Percentiles rank a stretch among this genome's conserved stretches.
Evolutionary conservation across 2,888 invertebrate genomes (phyloP).

Genomic region (Athrips mouffetella): DNA sequence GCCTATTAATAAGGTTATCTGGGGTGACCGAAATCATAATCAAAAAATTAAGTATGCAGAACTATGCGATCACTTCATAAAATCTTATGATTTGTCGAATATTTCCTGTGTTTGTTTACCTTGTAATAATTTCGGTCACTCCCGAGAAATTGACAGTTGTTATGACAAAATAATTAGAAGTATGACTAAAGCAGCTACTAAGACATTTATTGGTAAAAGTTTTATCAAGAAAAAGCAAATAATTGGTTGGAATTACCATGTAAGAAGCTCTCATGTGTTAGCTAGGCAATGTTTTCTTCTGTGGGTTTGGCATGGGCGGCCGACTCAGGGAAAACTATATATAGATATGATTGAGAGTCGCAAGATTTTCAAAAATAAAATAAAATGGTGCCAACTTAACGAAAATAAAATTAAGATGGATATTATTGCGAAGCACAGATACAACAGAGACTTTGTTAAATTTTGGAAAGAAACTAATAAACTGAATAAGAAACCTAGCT

Average conservation of each 20-base stretch:
- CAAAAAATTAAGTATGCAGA: background rate
- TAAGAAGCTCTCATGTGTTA: background rate
- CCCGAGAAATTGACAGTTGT: background rate
- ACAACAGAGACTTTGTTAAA: too few species aligned
- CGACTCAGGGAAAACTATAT: background rate
- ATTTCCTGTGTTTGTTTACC: background rate
- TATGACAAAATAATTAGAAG: background rate
- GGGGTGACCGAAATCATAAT: background rate
- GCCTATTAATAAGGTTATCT: background rate
- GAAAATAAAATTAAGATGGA: background rate
- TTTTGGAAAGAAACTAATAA: too few species aligned
- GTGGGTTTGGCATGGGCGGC: background rate
- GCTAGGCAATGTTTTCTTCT: background rate
- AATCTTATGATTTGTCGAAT: background rate
- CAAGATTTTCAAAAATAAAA: background rate
- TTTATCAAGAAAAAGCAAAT: background rate
- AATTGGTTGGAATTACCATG: background rate
- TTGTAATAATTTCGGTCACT: background rate
- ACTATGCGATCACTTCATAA: background rate
- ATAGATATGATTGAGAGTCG: background rate
- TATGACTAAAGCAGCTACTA: background rate
- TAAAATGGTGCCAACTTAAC: background rate
- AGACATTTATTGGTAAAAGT: background rate
- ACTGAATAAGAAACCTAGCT: too few species aligned
- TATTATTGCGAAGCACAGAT: background rate